Evolutionary conservation across 1,140 invertebrate species (phyloP).

Genomic region (Zaprionus lachaisei): DNA sequence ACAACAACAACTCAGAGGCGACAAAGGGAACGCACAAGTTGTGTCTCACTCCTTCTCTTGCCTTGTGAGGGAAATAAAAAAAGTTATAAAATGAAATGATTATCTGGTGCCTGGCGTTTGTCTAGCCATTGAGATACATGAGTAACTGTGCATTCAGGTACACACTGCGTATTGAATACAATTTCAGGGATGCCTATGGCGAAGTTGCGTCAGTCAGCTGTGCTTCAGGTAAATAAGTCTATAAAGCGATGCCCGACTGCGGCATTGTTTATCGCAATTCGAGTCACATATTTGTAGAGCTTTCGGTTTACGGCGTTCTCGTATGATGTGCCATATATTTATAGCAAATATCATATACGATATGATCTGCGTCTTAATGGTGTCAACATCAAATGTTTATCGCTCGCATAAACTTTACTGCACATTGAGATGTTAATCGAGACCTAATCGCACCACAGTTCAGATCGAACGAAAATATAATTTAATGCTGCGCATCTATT

Average conservation of each 20-base stretch:
- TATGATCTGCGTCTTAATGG: slow-evolving; percentile 52
- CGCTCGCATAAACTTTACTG: slow-evolving; percentile 36
- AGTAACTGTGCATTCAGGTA: slow-evolving; percentile 25
- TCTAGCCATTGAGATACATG: slow-evolving; percentile 68
- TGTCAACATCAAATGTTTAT: slow-evolving; percentile 58
- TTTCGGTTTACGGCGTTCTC: slow-evolving; percentile 58
- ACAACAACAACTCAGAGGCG: slow-evolving; percentile 57
- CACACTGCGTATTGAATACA: slow-evolving; percentile 11
- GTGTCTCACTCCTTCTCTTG: background rate
- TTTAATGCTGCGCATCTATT: background rate
- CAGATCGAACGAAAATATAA: slow-evolving; percentile 5
- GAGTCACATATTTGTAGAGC: slow-evolving; percentile 70
- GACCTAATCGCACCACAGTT: slow-evolving; percentile 22
- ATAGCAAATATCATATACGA: slow-evolving; percentile 42
- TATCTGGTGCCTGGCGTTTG: slow-evolving; percentile 73
- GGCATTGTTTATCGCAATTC: slow-evolving; percentile 67
- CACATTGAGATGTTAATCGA: slow-evolving; percentile 43
- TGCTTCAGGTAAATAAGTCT: slow-evolving; percentile 70
- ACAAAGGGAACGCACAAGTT: slow-evolving; percentile 56
- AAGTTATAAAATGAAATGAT: slow-evolving; percentile 83
- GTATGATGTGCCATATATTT: slow-evolving; percentile 66
- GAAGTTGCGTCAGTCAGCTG: slow-evolving; percentile 6
- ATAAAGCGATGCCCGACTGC: slow-evolving; percentile 45
- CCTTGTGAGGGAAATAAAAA: slow-evolving; percentile 48
- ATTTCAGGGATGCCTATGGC: slow-evolving; percentile 38